A percentile compares a stretch with the other conserved stretches of the same genome.
phyloP scores from a whole-genome alignment of 2,113 vertebrate species.

The Theristicus caerulescens region DNA sequence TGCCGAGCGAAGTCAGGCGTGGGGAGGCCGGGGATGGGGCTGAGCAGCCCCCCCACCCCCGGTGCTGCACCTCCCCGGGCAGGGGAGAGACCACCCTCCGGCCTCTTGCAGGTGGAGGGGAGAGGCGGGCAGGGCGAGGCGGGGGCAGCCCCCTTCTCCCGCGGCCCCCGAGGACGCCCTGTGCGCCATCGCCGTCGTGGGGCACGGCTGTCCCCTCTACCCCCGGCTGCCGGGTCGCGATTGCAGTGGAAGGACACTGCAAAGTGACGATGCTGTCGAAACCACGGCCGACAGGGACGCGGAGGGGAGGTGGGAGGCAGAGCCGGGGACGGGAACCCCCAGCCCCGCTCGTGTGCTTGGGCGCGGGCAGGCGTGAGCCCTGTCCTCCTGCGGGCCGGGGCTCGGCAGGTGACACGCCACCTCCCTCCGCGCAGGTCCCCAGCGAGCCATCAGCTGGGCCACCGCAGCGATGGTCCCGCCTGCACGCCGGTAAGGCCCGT shows the following conservation, averaged over 20 bases:
- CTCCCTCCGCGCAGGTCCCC: background rate
- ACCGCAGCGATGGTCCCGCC: accelerated
- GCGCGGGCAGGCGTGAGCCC: background rate
- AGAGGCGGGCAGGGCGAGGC: background rate
- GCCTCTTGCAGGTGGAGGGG: background rate
- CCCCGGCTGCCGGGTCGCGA: background rate
- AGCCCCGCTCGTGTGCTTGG: background rate
- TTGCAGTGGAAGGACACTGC: background rate
- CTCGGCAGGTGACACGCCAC: accelerated
- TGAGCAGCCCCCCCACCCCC: background rate
- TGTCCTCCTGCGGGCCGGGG: background rate
- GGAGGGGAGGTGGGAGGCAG: slow-evolving; percentile 9
- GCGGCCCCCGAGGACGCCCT: background rate
- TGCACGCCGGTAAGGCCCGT: background rate
- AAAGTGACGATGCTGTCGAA: accelerated
- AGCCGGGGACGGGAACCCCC: accelerated
- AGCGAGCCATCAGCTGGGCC: accelerated
- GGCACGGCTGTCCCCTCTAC: background rate
- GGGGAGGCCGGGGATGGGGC: background rate
- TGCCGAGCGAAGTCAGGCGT: background rate
- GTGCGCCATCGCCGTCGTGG: background rate
- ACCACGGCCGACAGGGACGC: background rate
- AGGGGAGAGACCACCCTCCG: background rate
- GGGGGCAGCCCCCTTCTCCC: background rate
- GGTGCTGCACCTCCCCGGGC: background rate